Percentiles rank a stretch among this genome's conserved stretches.
Evolutionary conservation across 2,797 vertebrate genomes (phyloP).

Genomic region (Pangasius larnaudii): DNA sequence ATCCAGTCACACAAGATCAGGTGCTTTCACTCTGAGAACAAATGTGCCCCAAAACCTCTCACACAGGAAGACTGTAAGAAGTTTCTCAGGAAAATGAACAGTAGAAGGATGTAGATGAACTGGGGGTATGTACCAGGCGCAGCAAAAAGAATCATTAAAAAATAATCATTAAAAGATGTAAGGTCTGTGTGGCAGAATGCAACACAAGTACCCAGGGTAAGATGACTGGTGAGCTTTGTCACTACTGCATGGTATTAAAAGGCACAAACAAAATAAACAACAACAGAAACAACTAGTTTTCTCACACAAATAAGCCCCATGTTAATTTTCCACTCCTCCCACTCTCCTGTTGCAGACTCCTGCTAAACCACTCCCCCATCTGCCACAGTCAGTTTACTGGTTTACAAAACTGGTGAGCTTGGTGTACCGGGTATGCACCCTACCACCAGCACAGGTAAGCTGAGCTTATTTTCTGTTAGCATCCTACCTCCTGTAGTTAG

Average conservation of each 20-base stretch:
- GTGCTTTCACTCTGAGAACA: neutral
- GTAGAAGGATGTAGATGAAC: neutral
- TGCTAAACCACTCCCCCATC: neutral
- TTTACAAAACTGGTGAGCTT: neutral
- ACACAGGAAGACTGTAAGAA: neutral
- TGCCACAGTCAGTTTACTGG: neutral
- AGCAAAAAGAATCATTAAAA: neutral
- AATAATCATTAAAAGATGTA: neutral
- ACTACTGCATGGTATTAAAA: neutral
- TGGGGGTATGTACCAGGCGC: neutral
- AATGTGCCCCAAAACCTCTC: neutral
- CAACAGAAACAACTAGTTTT: neutral
- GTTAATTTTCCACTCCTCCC: neutral
- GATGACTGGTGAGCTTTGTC: neutral
- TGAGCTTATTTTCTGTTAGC: too few relatives aligned
- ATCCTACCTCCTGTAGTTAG: too few relatives aligned
- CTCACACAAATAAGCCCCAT: neutral
- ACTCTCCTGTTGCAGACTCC: neutral
- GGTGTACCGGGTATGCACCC: neutral
- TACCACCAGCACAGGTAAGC: neutral
- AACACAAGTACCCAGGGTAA: neutral
- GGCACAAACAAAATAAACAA: neutral
- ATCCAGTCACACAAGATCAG: neutral
- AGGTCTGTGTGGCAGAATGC: neutral
- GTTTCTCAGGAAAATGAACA: neutral